These are phyloP conservation scores for Harpalus rubripes DNA, from an alignment of 2,888 invertebrate genomes.

Conservation along the genomic window DNA sequence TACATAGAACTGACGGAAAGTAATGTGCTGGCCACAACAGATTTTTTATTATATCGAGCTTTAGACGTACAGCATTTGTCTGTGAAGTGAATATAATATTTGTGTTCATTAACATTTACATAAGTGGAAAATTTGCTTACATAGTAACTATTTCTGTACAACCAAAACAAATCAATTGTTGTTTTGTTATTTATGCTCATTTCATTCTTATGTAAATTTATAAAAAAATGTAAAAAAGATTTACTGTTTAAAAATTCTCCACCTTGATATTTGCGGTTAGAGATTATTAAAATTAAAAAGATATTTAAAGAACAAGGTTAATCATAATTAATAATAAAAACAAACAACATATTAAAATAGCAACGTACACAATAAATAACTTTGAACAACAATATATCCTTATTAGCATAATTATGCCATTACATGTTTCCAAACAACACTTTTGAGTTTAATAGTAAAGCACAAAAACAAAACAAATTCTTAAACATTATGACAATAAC, in stretches of 20 bases:
- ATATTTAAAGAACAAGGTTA: neutral
- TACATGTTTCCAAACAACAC: neutral
- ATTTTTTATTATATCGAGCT: no score
- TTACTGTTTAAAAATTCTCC: neutral
- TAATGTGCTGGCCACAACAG: no score
- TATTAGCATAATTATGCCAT: neutral
- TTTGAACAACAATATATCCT: neutral
- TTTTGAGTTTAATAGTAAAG: neutral
- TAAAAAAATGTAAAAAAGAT: neutral
- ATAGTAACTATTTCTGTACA: neutral
- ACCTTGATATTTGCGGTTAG: neutral
- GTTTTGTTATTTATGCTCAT: neutral
- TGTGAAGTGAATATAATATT: no score
- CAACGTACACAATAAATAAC: no score
- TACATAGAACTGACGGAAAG: no score
- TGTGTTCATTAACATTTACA: no score
- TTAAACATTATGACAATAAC: conserved; percentile 15
- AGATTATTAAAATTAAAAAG: neutral
- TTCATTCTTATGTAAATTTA: neutral
- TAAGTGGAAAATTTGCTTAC: neutral
- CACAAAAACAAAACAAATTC: conserved; percentile 15
- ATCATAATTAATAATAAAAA: neutral
- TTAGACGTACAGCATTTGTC: no score
- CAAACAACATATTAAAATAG: no score
- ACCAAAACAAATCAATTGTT: neutral